These are phyloP conservation scores for Candoia aspera DNA, from an alignment of 2,113 vertebrate genomes.

Conservation along the genomic window DNA sequence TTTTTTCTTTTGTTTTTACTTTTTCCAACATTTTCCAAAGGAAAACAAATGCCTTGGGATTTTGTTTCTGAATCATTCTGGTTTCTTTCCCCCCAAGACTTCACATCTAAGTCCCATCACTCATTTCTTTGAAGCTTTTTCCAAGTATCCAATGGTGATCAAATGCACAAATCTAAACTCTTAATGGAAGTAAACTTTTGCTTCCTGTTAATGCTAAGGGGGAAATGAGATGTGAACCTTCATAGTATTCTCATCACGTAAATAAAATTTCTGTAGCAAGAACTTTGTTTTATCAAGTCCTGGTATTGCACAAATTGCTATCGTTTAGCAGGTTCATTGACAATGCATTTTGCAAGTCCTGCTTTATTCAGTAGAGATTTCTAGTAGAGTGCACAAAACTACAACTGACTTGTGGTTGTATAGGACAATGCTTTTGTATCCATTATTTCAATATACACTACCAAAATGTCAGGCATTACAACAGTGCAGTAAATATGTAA, in stretches of 20 bases:
- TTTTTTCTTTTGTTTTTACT: background rate
- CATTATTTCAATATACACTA: background rate
- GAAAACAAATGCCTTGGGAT: background rate
- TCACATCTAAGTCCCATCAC: background rate
- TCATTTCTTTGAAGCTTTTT: background rate
- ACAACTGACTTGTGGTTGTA: background rate
- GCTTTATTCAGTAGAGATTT: background rate
- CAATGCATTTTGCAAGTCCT: background rate
- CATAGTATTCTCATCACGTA: background rate
- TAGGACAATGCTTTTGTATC: background rate
- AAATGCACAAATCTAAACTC: constrained; percentile 2
- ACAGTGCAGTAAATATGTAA: background rate
- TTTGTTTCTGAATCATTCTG: background rate
- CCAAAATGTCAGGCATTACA: background rate
- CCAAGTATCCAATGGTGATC: background rate
- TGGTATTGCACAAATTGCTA: background rate
- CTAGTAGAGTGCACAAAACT: background rate
- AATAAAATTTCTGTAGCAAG: background rate
- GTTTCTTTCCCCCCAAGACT: background rate
- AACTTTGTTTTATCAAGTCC: background rate
- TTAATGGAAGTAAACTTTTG: background rate
- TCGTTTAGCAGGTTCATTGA: background rate
- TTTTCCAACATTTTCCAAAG: background rate
- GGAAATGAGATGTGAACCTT: background rate
- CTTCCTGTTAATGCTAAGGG: background rate